These are phyloP conservation scores for Manis pentadactyla DNA, from an alignment of 2,797 vertebrate species.

Conservation along the genomic window DNA sequence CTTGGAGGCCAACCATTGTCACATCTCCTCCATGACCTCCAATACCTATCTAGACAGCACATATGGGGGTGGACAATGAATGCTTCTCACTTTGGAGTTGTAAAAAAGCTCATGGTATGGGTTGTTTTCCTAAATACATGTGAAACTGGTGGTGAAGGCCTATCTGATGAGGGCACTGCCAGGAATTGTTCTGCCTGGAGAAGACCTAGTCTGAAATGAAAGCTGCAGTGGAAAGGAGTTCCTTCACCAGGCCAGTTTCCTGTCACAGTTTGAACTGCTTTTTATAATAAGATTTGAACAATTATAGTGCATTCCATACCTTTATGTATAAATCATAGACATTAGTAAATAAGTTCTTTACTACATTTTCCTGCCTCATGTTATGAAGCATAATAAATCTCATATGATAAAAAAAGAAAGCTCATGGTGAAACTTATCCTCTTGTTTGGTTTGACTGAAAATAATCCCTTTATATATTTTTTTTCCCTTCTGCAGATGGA, in stretches of 20 bases:
- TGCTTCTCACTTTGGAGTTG: neutral
- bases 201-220: no score
- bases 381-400: conserved; percentile 99
- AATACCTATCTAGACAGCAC: neutral
- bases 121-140: no score
- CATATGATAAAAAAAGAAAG: conserved; percentile 91
- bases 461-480: neutral
- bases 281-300: neutral
- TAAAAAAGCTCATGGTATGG: neutral
- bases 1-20: neutral
- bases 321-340: conserved; percentile 99
- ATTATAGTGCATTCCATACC: conserved; percentile 86
- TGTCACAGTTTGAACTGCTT: neutral
- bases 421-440: neutral
- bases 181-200: no score
- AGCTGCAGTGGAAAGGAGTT: neutral
- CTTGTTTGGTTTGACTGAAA: neutral
- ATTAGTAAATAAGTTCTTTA: conserved; percentile 99
- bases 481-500: neutral
- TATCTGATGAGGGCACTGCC: no score
- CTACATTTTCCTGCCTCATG: conserved; percentile 96
- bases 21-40: neutral
- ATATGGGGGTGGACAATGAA: neutral
- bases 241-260: neutral
- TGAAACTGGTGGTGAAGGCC: no score